phyloP scores from a whole-genome alignment of 2,113 vertebrate genomes.

The Callipepla californica region DNA sequence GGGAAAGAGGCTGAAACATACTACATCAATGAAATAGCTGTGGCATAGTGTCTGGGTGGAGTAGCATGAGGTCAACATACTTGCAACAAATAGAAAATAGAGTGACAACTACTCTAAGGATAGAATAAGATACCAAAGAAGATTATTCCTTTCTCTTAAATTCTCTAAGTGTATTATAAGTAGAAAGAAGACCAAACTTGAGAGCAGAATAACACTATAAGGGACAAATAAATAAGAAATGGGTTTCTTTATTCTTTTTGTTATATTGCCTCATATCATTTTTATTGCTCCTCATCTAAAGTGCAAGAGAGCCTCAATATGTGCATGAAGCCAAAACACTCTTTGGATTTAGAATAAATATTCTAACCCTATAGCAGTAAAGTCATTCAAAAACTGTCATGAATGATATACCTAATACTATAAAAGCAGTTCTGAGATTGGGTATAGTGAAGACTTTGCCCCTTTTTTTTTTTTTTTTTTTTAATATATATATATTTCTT shows the following conservation, averaged over 20 bases:
- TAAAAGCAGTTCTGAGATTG: conserved; percentile 15
- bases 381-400: neutral
- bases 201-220: neutral
- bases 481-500: neutral
- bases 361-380: neutral
- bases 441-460: neutral
- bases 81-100: neutral
- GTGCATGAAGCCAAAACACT: neutral
- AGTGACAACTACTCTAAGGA: neutral
- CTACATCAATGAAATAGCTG: neutral
- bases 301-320: neutral
- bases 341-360: conserved; percentile 29
- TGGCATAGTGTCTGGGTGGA: neutral
- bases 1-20: neutral
- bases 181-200: neutral
- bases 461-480: neutral
- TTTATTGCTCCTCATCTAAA: neutral
- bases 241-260: neutral
- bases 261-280: neutral
- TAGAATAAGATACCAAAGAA: neutral
- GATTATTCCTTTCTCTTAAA: neutral
- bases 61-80: neutral
- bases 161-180: neutral
- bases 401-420: neutral
- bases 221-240: neutral